Percentiles rank a stretch among this genome's conserved stretches.
These are phyloP conservation scores for Aromia moschata DNA, from an alignment of 2,888 invertebrate species.

Conservation along the genomic window DNA sequence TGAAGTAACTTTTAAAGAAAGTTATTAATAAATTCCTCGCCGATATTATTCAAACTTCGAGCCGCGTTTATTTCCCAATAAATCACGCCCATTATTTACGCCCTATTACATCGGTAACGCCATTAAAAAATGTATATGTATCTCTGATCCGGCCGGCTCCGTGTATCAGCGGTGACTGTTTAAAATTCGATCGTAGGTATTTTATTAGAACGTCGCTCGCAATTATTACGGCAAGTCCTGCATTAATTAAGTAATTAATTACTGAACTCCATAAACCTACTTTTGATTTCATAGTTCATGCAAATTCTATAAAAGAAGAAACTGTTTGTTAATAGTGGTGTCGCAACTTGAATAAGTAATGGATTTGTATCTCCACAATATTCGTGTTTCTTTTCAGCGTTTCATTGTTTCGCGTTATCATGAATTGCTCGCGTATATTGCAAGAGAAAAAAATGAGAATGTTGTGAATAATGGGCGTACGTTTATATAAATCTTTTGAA, in stretches of 20 bases:
- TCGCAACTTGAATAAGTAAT: conserved; percentile 39
- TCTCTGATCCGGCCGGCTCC: background rate
- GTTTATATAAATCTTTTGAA: too few species aligned
- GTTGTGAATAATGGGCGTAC: too few species aligned
- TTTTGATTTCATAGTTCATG: conserved; percentile 46
- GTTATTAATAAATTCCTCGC: conserved; percentile 36
- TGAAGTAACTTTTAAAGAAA: conserved; percentile 33
- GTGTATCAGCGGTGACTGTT: too few species aligned
- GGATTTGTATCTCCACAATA: conserved; percentile 31
- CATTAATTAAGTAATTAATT: conserved; percentile 43
- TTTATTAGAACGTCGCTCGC: conserved; percentile 23
- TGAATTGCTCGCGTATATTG: too few species aligned
- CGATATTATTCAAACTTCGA: conserved; percentile 29
- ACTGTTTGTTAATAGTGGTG: conserved; percentile 36
- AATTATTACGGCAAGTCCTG: conserved; percentile 25
- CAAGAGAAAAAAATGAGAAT: too few species aligned
- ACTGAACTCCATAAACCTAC: conserved; percentile 48
- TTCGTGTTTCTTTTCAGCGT: too few species aligned
- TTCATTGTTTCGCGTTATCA: too few species aligned
- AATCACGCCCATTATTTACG: conserved; percentile 27
- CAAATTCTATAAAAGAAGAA: conserved; percentile 44
- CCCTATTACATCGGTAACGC: conserved; percentile 9
- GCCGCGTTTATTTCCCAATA: conserved; percentile 25
- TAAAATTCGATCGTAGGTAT: conserved; percentile 9
- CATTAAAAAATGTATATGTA: background rate